Conservation (phyloP, 2,888 invertebrate species). For the Steromphala cineraria region DNA sequence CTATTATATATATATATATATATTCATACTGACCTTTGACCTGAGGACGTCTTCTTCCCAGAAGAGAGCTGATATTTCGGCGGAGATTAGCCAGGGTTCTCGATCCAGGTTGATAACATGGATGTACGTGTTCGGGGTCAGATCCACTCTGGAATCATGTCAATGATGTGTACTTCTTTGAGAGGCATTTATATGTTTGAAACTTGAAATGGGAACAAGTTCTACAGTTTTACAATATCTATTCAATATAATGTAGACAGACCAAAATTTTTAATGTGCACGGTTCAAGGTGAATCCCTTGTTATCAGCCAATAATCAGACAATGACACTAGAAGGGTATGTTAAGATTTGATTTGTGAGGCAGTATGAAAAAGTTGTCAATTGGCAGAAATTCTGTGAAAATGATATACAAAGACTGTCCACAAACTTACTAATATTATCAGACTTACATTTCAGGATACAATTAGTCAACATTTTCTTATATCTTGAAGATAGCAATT, state of each 20-base stretch:
- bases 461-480: neutral
- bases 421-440: neutral
- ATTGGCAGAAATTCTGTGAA: neutral
- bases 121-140: conserved; percentile 50
- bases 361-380: neutral
- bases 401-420: neutral
- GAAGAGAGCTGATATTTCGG: conserved; percentile 66
- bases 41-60: conserved; percentile 68
- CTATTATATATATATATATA: too few relatives aligned
- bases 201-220: too few relatives aligned
- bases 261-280: too few relatives aligned
- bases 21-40: conserved; percentile 49
- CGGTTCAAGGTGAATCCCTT: too few relatives aligned
- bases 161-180: too few relatives aligned
- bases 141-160: conserved; percentile 49
- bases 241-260: too few relatives aligned
- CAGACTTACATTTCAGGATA: neutral
- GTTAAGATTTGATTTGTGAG: too few relatives aligned
- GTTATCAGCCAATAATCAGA: too few relatives aligned
- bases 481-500: too few relatives aligned
- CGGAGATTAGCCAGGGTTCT: conserved; percentile 54
- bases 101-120: conserved; percentile 62
- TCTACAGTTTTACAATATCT: too few relatives aligned
- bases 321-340: too few relatives aligned
- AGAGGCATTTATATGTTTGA: too few relatives aligned